Evolutionary conservation across 2,797 vertebrate genomes (phyloP), one percentile per base, ranked within the genome.

Genomic region (Atherinosoma microstoma): DNA sequence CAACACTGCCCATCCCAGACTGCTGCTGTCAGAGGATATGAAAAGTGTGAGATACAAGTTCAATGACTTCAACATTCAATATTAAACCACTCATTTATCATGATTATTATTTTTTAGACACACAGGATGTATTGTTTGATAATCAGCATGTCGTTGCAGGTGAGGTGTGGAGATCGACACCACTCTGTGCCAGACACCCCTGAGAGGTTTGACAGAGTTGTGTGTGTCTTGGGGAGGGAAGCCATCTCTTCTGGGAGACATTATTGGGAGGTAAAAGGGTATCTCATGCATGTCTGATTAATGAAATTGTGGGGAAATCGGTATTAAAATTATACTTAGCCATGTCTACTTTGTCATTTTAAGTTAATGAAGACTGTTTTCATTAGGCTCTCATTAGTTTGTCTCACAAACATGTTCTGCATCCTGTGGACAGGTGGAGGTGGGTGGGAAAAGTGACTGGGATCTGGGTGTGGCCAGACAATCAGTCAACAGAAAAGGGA

Each of bases 211-310:
- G 91, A 95, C 83, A 79, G 89, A 6, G 86, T 90, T 10, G 91
- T 94, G 0, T 96, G 96, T 24, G 93, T 96, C 7, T 83, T 96
- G 57, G 96, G 94, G 20, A 74, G 24, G 3, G 87, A 94, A 59
- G 72, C 87, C 2, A 95, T 96, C 71, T 80, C 83, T 35, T 83
- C 88, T 0, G 96, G 95, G 12, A 91, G 71, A 42, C 94, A 95
- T 70, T 96, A 91, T 87, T 96, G 96, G 95, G 96, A 96, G 86
- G 92, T 93, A 16, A 75, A 38, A 7, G 16, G 3, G 34, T 64
- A 22, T 32, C 22, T 51, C n/a, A n/a, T 24, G 15, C 16, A 47
- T 2, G 34, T 64, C 27, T 13, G 6, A 1, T 27, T 1, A 1
- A 27, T 27, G 24, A 27, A 27, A 27, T 27, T 27, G 24, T 27